These are phyloP conservation scores for Xylota sylvarum DNA, from an alignment of 2,888 invertebrate genomes.

Conservation along the genomic window DNA sequence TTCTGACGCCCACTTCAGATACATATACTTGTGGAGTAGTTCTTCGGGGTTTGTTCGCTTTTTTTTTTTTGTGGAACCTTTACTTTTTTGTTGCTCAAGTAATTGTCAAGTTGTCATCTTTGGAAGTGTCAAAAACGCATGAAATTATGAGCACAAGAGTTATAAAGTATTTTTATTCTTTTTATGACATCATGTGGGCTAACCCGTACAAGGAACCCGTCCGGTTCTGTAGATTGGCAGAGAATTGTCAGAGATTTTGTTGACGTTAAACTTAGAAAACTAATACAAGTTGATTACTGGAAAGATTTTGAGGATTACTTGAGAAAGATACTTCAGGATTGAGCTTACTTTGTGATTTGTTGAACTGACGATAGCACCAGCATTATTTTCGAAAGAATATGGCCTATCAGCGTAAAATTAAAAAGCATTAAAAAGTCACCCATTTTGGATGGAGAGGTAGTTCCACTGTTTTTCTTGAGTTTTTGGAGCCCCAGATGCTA, in stretches of 20 bases:
- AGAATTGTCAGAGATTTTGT: neutral
- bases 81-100: neutral
- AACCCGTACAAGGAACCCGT: constrained; percentile 5
- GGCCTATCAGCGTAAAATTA: too few relatives aligned
- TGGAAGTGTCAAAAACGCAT: constrained; percentile 42
- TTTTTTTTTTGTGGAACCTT: constrained; percentile 1
- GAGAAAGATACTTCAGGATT: too few relatives aligned
- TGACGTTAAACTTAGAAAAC: too few relatives aligned
- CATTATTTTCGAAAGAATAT: too few relatives aligned
- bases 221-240: constrained; percentile 8
- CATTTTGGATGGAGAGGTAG: too few relatives aligned
- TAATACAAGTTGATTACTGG: neutral
- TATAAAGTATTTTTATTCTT: constrained; percentile 16
- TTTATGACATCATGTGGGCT: constrained; percentile 25
- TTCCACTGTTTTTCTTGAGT: too few relatives aligned
- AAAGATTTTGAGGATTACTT: too few relatives aligned
- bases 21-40: neutral
- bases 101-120: constrained; percentile 40
- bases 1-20: constrained; percentile 49
- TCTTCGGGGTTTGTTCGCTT: neutral
- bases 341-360: too few relatives aligned
- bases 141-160: constrained; percentile 37
- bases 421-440: too few relatives aligned
- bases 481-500: too few relatives aligned
- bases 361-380: too few relatives aligned